Base-by-base conservation (phyloP, 64 coral and sea anemone species). In the Catalaphyllia jardinei region DNA sequence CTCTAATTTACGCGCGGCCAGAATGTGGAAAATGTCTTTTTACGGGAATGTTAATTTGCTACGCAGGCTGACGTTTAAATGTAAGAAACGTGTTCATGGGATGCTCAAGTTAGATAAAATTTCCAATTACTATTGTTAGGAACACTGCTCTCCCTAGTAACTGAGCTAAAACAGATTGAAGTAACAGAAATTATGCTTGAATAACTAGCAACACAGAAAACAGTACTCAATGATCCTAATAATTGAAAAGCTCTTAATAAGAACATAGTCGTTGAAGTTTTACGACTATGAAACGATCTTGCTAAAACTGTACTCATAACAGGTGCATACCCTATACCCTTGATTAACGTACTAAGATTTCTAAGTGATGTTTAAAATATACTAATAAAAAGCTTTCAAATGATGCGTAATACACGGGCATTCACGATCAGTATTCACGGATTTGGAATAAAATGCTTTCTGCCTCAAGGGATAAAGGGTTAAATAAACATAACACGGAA, bases 271-370 rank as follows among this genome's bases (percentile, higher is more conserved):
- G 6, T 77, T n/a, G 38, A 51, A 52, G 52, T 51, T 78, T 78
- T 78, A 78, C 12, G 1, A 78, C 50, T 78, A 52, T 78, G 76
- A 78, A 78, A 78, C 52, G 76, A 78, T 78, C 76, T 78, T 78
- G 33, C 49, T 54, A 54, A 78, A 42, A 78, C 76, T 78, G 4
- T 11, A 74, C 72, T 28, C 28, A 74, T 59, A 78, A 78, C 49
- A 54, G 74, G 74, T 30, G 10, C 31, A 76, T 18, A 76, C 74
- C 74, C 35, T 76, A 2, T 1, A 76, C 74, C 74, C 33, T 35
- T 35, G 3, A 35, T 35, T 35, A 76, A 76, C 6, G 74, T 76
- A 77, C 38, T 18, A 38, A 77, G 75, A 31, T 10, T 77, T 38
- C n/a, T 19, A 35, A 76, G 52, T 77, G 75, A 31, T 77, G 75